These are phyloP conservation scores for Apomyelois bistriatella DNA, from an alignment of 2,888 invertebrate genomes.

Conservation along the genomic window DNA sequence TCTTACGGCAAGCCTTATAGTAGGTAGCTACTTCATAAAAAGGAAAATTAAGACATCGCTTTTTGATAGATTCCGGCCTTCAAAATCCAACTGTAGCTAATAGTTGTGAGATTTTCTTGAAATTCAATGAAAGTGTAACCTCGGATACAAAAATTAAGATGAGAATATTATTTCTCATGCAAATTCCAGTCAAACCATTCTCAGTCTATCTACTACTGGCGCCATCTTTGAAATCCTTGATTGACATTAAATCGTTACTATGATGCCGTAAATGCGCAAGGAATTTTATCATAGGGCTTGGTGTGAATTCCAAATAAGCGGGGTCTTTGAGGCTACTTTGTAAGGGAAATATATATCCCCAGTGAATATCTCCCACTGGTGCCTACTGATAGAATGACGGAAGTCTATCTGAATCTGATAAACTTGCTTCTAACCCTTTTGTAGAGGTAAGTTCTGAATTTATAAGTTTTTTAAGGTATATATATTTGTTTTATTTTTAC, in stretches of 20 bases:
- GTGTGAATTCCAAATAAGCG: constrained; percentile 9
- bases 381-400: background rate
- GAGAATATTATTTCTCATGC: background rate
- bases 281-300: constrained; percentile 5
- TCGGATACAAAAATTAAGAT: background rate
- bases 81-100: too few species aligned
- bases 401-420: constrained; percentile 1
- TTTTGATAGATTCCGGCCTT: too few species aligned
- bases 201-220: background rate
- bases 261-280: constrained; percentile 6
- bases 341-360: constrained; percentile 1
- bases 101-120: too few species aligned
- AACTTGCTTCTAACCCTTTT: background rate
- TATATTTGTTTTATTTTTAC: too few species aligned
- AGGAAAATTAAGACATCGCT: too few species aligned
- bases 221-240: constrained; percentile 1
- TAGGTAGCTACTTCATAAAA: too few species aligned
- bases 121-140: background rate
- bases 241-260: constrained; percentile 11
- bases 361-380: background rate
- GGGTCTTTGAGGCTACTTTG: constrained; percentile 6
- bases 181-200: background rate
- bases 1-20: too few species aligned
- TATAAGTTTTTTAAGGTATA: too few species aligned
- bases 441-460: too few species aligned